Base-by-base conservation (phyloP, 2,797 vertebrate species). In the Erithacus rubecula region DNA sequence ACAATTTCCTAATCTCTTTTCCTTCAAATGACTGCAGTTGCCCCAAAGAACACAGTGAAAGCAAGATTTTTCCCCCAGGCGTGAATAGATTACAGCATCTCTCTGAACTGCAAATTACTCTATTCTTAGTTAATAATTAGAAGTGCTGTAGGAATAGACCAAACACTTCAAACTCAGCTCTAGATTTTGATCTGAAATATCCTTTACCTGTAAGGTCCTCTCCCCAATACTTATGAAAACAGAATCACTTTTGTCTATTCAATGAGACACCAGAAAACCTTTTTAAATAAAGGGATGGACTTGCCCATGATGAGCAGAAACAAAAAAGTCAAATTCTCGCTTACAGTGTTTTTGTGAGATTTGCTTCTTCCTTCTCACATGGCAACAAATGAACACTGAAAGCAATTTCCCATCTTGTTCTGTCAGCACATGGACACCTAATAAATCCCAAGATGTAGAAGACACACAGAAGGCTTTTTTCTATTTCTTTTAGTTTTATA, bases 341-440 rank as follows among this genome's bases (percentile, higher is more conserved):
- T 23, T 84, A 52, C 39, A 75, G 56, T 76, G 68, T 63, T 86
- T 94, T 36, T 24, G 55, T 27, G 55, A 87, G 59, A 59, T n/a
- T 64, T 53, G 26, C 23, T 71, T 52, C 46, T 79, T 96, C 56
- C 80, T 46, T 59, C 30, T 90, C 30, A 17, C 34, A 75, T 4
- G 1, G 11, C 39, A 68, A 83, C 26, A 79, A 19, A 58, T 14
- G 39, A 90, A 87, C 29, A 87, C 59, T 17, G 79, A 76, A 46
- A 93, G 64, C 60, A 80, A 64, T 64, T 89, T 93, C 67, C 60
- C 49, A 87, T 84, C 69, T 87, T 92, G 56, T 91, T 83, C 83
- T 94, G 63, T 74, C 75, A 94, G 90, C 67, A 90, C 20, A 69
- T 26, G 29, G 82, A 83, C 43, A 90, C 20, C 47, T 62, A 96